Conservation (phyloP, 2,797 vertebrate species). For the Silurus aristotelis region DNA sequence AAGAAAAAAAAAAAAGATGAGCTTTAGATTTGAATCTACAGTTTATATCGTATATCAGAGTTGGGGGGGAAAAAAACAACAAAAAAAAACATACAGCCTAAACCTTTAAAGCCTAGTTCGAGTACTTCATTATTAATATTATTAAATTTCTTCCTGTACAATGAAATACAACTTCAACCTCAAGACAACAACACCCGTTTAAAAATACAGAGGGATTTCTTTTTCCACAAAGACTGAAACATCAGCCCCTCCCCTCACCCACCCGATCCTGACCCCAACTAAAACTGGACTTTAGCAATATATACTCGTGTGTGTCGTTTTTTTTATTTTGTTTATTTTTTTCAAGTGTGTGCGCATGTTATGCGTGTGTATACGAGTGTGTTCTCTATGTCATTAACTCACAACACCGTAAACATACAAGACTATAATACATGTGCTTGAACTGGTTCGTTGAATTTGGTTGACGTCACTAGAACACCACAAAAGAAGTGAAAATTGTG, state of each 20-base stretch:
- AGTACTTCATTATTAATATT: slow-evolving; percentile 74
- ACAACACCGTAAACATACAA: slow-evolving; percentile 99
- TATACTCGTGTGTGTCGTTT: slow-evolving; percentile 68
- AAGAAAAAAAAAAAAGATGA: slow-evolving; percentile 49
- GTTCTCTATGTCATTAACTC: slow-evolving; percentile 96
- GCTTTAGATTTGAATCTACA: slow-evolving; percentile 63
- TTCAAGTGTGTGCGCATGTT: slow-evolving; percentile 52
- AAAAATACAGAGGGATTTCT: slow-evolving; percentile 88
- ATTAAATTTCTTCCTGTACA: slow-evolving; percentile 80
- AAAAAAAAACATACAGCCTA: slow-evolving; percentile 92
- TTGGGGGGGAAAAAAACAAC: slow-evolving; percentile 41
- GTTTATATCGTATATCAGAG: slow-evolving; percentile 78
- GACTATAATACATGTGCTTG: slow-evolving; percentile 99
- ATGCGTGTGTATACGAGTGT: slow-evolving; percentile 70
- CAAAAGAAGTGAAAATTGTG: slow-evolving; percentile 71
- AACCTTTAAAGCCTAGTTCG: slow-evolving; percentile 86
- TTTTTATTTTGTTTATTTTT: slow-evolving; percentile 40
- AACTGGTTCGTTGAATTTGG: slow-evolving; percentile 80
- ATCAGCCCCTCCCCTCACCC: slow-evolving; percentile 55
- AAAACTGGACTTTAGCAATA: slow-evolving; percentile 74
- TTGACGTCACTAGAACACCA: slow-evolving; percentile 89
- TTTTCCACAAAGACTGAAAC: slow-evolving; percentile 65
- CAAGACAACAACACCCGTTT: slow-evolving; percentile 76
- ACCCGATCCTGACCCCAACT: slow-evolving; percentile 73
- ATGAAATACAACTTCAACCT: slow-evolving; percentile 75